Evolutionary conservation across 1,140 invertebrate genomes (phyloP), one percentile per base, ranked within the genome.

Genomic region (Drosophila tropicalis): DNA sequence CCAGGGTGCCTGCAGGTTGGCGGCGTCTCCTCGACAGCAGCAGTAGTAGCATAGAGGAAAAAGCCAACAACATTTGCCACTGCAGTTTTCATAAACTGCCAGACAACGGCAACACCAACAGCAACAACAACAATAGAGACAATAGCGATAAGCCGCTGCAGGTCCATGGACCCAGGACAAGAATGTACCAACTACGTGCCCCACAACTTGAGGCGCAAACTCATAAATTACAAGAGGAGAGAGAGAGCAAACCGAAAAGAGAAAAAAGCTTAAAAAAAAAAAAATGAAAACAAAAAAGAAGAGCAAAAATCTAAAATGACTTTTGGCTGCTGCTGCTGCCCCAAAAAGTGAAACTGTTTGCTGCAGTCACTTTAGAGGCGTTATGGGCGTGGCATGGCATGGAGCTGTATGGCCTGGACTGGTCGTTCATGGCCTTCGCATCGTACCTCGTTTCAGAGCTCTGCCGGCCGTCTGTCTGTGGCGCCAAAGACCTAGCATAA

Each of bases 21-120:
- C 13, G 40, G 12, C 13, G 13, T 32, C 19, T 34, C 56, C 25
- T 5, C 10, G n/a, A 22, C 61, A 17, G 29, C 19, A 32, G 41
- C 41, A 56, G 68, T 9, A 29, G 15, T 54, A 25, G 22, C 55
- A 29, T 41, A 55, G 6, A 47, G 22, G 61, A 61, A 58, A 72
- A 62, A 71, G 69, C 69, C 54, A 80, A 80, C 72, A 79, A 87
- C 70, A 85, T 86, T 85, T 78, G 62, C 79, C 67, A 72, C 64
- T 89, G 84, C 80, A 87, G 77, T 87, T 87, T 87, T 87, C 84
- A 87, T 87, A 87, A 87, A 84, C 76, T 89, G 84, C 39, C 73
- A 57, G 70, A 69, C 79, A 73, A 55, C 78, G 54, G 13, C 72
- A 75, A 39, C 17, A 61, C 34, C 44, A 69, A 55, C 62, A 64